Evolutionary conservation across 1,140 invertebrate genomes (phyloP), one percentile per base, ranked within the genome.

Genomic region (Drosophila trapezifrons): DNA sequence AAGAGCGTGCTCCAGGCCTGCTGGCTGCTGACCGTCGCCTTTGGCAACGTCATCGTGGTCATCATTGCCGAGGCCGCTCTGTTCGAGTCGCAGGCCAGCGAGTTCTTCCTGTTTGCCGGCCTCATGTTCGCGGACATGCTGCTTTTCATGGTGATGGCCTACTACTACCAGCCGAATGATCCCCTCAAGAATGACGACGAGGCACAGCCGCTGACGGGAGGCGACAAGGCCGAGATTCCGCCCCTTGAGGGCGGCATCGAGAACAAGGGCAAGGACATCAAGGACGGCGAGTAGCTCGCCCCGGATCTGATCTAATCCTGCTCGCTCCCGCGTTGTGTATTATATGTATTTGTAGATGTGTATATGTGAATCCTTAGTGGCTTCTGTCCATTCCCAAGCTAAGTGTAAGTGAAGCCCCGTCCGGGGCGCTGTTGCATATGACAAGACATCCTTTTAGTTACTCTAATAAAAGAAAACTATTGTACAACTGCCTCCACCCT

Each of bases 1-100:
- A 99, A 98, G 90, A 97, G 98, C 0, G 94, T 99, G 1, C 91
- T 99, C 25, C 96, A 97, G 90, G 97, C 98, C 6, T 94, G 95
- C 3, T 99, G 97, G 97, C 93, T 98, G 27, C 90, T 99, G 0
- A 98, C 97, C 0, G 96, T 96, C 8, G 97, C 98, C 1, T 94
- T 98, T 84, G 98, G 98, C 20, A 98, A 99, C 92, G 92, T 98
- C 6, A 95, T 92, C 5, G 91, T 92, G 2, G 94, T 98, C 12
- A 93, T 98, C 37, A 94, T 98, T 17, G 95, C 93, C 2, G 93
- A 92, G 76, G 63, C 87, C 7, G 67, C 76, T 0, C 54, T 92
- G 7, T 92, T 92, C 52, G 85, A 90, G 2, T 91, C 90, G 15
- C 91, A 92, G 63, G 93, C 95, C 22, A 94, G 93, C 27, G 97